Percentiles rank a stretch among this genome's conserved stretches.
These are phyloP conservation scores for Atherinomorus stipes DNA, from an alignment of 2,113 vertebrate species.

Conservation along the genomic window DNA sequence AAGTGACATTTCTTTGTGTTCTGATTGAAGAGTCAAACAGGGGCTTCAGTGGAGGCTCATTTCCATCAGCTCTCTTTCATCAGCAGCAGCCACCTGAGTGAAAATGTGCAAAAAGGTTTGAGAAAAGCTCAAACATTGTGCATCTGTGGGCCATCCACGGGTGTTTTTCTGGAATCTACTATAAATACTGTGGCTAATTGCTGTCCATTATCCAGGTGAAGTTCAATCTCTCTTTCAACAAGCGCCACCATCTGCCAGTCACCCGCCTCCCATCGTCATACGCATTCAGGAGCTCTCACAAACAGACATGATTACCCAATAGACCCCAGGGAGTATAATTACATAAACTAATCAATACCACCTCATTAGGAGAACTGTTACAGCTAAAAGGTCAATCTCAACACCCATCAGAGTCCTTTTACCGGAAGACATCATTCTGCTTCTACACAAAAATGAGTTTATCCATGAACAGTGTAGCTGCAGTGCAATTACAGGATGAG, in stretches of 20 bases:
- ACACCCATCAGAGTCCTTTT: slow-evolving; percentile 20
- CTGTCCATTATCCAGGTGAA: slow-evolving; percentile 38
- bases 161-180: slow-evolving; percentile 42
- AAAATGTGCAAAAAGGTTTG: slow-evolving; percentile 1
- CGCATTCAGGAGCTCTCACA: slow-evolving; percentile 23
- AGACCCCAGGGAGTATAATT: slow-evolving; percentile 68
- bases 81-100: not conserved
- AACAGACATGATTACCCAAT: slow-evolving; percentile 58
- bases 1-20: slow-evolving; percentile 10
- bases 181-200: slow-evolving; percentile 55
- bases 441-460: not conserved
- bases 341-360: slow-evolving; percentile 68
- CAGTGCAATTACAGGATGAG: slow-evolving; percentile 2
- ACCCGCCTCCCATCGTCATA: slow-evolving; percentile 7
- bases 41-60: not conserved
- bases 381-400: slow-evolving; percentile 58
- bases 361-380: slow-evolving; percentile 65
- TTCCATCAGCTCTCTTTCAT: slow-evolving; percentile 25
- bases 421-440: slow-evolving; percentile 28
- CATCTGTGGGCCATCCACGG: not conserved
- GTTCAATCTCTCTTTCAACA: slow-evolving; percentile 37
- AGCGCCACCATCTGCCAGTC: slow-evolving; percentile 34
- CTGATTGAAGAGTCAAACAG: not conserved
- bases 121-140: slow-evolving; percentile 23
- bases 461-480: not conserved